Conservation (phyloP, 35 echinoderm and acorn worm species). For the Nesometra sesokonis region DNA sequence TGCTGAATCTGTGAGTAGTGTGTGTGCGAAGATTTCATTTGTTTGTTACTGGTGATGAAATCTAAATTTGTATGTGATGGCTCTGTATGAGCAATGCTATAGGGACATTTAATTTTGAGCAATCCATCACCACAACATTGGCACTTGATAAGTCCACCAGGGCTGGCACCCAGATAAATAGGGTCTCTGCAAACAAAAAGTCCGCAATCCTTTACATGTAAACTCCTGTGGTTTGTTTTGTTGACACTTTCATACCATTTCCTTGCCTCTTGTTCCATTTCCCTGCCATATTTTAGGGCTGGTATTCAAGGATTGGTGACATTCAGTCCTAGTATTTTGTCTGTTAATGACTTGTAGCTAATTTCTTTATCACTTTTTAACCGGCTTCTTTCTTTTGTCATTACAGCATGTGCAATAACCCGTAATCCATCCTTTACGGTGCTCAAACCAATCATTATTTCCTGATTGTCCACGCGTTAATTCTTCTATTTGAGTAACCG, state of each 20-base stretch:
- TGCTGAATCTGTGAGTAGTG: background rate
- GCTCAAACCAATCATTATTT: constrained; percentile 27
- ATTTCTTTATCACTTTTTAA: background rate
- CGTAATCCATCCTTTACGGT: constrained; percentile 40
- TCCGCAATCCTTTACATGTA: constrained; percentile 17
- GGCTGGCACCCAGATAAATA: constrained; percentile 5
- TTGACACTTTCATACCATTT: constrained; percentile 1
- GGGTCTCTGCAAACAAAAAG: background rate
- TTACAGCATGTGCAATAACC: constrained; percentile 18
- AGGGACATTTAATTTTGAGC: constrained; percentile 29
- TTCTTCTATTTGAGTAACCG: constrained; percentile 10
- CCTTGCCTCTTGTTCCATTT: constrained; percentile 44
- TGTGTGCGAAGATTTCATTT: background rate
- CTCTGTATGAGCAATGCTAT: background rate
- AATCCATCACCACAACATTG: constrained; percentile 28
- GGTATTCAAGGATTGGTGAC: background rate
- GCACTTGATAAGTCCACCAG: constrained; percentile 19
- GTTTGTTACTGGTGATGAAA: background rate
- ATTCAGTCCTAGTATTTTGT: background rate
- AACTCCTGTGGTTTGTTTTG: background rate
- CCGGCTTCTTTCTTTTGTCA: background rate
- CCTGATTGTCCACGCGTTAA: constrained; percentile 14
- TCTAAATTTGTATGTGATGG: background rate
- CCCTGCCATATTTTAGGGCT: constrained; percentile 17
- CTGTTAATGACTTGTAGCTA: constrained; percentile 6